phyloP scores from a whole-genome alignment of 2,797 vertebrate genomes.

The Argyrosomus regius region DNA sequence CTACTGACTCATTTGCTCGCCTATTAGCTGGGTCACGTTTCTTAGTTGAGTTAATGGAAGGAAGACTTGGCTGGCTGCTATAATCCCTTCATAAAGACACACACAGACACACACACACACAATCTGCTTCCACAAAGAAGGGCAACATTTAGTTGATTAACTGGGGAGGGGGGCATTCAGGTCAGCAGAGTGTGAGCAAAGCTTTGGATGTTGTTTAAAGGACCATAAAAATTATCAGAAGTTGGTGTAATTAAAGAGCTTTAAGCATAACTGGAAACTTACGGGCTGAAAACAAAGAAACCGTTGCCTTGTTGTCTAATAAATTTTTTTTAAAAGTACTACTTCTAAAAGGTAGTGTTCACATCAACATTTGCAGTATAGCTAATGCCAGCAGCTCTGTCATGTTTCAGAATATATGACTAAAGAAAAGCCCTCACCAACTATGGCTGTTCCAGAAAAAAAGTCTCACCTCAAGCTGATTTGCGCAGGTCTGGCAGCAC shows the following conservation, averaged over 20 bases:
- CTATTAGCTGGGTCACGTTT: slow-evolving; percentile 59
- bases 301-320: background rate
- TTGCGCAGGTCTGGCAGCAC: slow-evolving; percentile 94
- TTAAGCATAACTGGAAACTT: slow-evolving; percentile 27
- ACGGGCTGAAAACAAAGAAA: slow-evolving; percentile 5
- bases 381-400: background rate
- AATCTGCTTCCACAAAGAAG: too few relatives aligned
- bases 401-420: background rate
- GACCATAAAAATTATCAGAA: slow-evolving; percentile 51
- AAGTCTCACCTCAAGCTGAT: slow-evolving; percentile 91
- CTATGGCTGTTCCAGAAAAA: background rate
- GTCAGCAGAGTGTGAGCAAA: slow-evolving; percentile 58
- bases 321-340: background rate
- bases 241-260: slow-evolving; percentile 52
- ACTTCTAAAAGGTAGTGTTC: background rate
- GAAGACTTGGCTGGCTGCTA: slow-evolving; percentile 65
- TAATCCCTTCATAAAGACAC: slow-evolving; percentile 67
- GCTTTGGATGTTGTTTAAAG: slow-evolving; percentile 54
- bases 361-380: background rate
- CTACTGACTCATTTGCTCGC: slow-evolving; percentile 20
- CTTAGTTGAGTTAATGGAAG: slow-evolving; percentile 53
- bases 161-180: slow-evolving; percentile 52
- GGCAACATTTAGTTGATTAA: slow-evolving; percentile 73
- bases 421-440: background rate
- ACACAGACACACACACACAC: slow-evolving; percentile 20